Evolutionary conservation across 2,888 invertebrate genomes (phyloP), one percentile per base, ranked within the genome.

Genomic region (Epistrophella euchroma): DNA sequence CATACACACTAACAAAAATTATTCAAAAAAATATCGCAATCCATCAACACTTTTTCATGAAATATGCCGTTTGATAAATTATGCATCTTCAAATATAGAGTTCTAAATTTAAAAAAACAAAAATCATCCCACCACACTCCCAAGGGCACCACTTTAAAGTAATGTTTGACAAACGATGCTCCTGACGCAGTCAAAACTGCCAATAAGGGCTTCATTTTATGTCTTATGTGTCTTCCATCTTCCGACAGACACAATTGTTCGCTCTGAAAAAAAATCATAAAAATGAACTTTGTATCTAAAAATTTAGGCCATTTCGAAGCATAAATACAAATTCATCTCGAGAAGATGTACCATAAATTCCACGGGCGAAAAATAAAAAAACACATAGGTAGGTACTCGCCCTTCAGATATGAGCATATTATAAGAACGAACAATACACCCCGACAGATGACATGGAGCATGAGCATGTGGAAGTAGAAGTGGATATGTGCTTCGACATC

Each of bases 21-120:
- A 43, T 45, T 64, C 32, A 66, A 77, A 77, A 77, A 77, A 78
- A 55, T 82, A 25, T 68, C 60, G 56, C 70, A 84, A 79, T 84
- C 79, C 79, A 79, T 84, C 83, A 79, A 74, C 83, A 84, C 83
- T 79, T 79, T 22, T 73, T 32, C 47, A 7, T n/a, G 56, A 84
- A 74, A 79, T 84, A 75, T 84, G 71, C 66, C 75, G 52, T 75
- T 72, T 79, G 84, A 75, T 76, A 76, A 76, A 47, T 71, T 56
- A 75, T 84, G 40, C 56, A 19, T 47, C 62, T 79, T 84, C 74
- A 84, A 84, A 84, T 79, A 70, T 79, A 70, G 66, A 75, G 58
- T 79, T 72, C 79, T 84, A 84, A 79, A 66, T 79, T 84, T 66
- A 75, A 75, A 43, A 28, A 10, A 28, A 28, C 28, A 28, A 45